Evolutionary conservation across 2,888 invertebrate species (phyloP).

Genomic region (Bellardia pandia): DNA sequence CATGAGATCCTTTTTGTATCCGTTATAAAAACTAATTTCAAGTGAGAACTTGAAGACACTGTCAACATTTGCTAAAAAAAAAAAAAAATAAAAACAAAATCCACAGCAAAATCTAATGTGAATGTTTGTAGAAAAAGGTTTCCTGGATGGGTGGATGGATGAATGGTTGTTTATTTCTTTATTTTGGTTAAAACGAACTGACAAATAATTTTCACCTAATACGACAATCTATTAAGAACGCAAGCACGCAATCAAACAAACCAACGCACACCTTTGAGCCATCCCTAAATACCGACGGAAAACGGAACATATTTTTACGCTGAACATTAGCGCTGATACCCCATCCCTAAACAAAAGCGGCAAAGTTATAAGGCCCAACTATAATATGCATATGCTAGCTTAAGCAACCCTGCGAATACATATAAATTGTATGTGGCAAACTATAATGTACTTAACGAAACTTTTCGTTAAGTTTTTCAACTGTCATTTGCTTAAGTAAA

Average conservation of each 20-base stretch:
- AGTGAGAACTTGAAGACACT: background rate
- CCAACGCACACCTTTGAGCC: background rate
- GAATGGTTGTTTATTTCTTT: background rate
- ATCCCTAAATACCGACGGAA: too few species aligned
- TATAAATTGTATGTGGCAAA: too few species aligned
- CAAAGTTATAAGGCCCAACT: too few species aligned
- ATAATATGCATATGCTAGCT: too few species aligned
- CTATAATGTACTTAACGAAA: too few species aligned
- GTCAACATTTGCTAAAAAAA: conserved; percentile 18
- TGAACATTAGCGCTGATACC: too few species aligned
- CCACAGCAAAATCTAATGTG: background rate
- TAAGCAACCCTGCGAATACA: too few species aligned
- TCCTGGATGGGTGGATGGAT: background rate
- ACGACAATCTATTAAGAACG: conserved; percentile 34
- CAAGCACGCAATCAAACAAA: background rate
- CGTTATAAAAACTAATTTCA: background rate
- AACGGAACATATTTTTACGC: too few species aligned
- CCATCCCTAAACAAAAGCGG: too few species aligned
- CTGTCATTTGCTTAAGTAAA: too few species aligned
- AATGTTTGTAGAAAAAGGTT: conserved; percentile 19
- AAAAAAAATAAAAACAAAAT: background rate
- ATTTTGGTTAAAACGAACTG: conserved; percentile 36
- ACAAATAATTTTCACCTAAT: conserved; percentile 59
- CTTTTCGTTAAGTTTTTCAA: too few species aligned
- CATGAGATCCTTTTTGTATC: conserved; percentile 3